These are phyloP conservation scores for Rhizoglyphus robini DNA, from an alignment of 1,140 invertebrate species.

Conservation along the genomic window DNA sequence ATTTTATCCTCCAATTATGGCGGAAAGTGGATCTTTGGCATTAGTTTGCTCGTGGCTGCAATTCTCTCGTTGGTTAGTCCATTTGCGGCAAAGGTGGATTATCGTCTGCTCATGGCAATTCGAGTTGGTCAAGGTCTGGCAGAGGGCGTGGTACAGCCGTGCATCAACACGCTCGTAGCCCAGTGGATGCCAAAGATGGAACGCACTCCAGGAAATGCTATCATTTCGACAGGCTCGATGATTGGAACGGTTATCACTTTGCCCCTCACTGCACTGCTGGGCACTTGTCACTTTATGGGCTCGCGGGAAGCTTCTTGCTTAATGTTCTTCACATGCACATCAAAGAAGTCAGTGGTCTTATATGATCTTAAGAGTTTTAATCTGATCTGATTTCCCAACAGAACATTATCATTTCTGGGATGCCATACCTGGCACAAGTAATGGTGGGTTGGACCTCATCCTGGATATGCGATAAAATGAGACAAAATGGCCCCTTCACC, in stretches of 20 bases:
- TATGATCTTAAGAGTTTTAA: too few relatives aligned
- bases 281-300: constrained; percentile 17
- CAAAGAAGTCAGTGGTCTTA: constrained; percentile 52
- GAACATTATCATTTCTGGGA: constrained; percentile 43
- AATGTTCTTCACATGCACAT: constrained; percentile 73
- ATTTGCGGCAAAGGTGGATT: constrained; percentile 2
- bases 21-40: constrained; percentile 69
- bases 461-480: constrained; percentile 37
- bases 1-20: constrained; percentile 57
- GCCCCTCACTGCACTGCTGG: constrained; percentile 22
- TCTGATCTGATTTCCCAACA: constrained; percentile 26
- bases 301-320: constrained; percentile 24
- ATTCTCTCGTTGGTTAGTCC: constrained; percentile 21
- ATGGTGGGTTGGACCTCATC: constrained; percentile 37
- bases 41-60: constrained; percentile 25
- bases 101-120: constrained; percentile 5
- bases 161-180: constrained; percentile 34
- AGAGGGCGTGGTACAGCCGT: constrained; percentile 32
- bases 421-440: constrained; percentile 44
- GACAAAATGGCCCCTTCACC: constrained; percentile 22
- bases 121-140: constrained; percentile 26
- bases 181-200: constrained; percentile 26
- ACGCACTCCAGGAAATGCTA: constrained; percentile 1
- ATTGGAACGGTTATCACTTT: constrained; percentile 31
- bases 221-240: constrained; percentile 27